Evolutionary conservation across 2,888 invertebrate species (phyloP).

Genomic region (Caradrina clavipalpis): DNA sequence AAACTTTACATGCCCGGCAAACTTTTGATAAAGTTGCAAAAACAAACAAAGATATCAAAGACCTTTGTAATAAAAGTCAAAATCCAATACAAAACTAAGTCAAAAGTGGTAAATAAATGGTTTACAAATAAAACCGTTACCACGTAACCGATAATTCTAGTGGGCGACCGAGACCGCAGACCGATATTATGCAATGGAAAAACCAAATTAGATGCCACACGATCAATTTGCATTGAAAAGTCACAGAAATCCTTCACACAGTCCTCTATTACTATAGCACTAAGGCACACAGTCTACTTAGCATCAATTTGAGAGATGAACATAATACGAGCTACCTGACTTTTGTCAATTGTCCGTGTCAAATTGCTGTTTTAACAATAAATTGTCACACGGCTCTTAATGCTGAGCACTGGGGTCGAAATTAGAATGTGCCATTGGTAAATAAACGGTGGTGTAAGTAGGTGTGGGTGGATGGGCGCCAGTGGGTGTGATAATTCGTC

Average conservation of each 20-base stretch:
- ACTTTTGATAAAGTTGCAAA: constrained; percentile 15
- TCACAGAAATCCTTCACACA: constrained; percentile 63
- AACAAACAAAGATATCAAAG: constrained; percentile 24
- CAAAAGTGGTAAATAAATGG: constrained; percentile 55
- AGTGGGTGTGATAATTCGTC: constrained; percentile 90
- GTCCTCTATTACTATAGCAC: constrained; percentile 72
- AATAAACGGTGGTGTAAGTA: constrained; percentile 73
- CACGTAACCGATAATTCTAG: constrained; percentile 66
- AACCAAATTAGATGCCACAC: constrained; percentile 71
- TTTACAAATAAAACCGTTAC: constrained; percentile 70
- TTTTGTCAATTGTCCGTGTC: constrained; percentile 83
- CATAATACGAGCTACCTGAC: constrained; percentile 77
- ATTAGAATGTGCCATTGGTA: constrained; percentile 72
- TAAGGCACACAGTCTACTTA: constrained; percentile 79
- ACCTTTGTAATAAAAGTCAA: constrained; percentile 28
- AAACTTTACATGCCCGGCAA: constrained; percentile 9
- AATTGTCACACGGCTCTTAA: constrained; percentile 73
- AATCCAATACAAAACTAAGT: constrained; percentile 21
- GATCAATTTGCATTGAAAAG: constrained; percentile 67
- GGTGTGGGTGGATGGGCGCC: constrained; percentile 83
- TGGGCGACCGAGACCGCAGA: constrained; percentile 74
- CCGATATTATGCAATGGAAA: constrained; percentile 76
- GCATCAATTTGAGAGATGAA: constrained; percentile 79
- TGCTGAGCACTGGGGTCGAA: constrained; percentile 73
- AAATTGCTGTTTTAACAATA: constrained; percentile 72